Base-by-base conservation (phyloP, 2,888 invertebrate genomes). In the Pherbina coryleti region DNA sequence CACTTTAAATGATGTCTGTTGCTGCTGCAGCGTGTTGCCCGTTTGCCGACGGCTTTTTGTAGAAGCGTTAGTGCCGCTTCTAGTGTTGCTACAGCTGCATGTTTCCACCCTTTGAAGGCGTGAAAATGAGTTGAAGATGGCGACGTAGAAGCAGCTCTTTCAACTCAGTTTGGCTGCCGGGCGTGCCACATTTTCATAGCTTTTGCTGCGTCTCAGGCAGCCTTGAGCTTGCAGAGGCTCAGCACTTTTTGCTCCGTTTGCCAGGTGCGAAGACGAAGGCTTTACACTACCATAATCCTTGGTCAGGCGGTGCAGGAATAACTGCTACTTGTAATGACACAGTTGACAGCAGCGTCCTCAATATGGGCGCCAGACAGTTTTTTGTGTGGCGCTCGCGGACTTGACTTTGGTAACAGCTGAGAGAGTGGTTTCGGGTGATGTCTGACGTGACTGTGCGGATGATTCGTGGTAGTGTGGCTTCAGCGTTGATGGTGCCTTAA, bases 301-400 rank as follows among this genome's bases (percentile, higher is more conserved):
- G 49, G 49, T 51, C 49, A 51, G 51, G 31, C 64, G 70, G 75
- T 37, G 70, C 77, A 77, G 60, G 67, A 14, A 14, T 34, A 67
- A 19, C 66, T 64, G 72, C 19, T 57, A 53, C 28, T n/a, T 31
- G 49, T 8, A 44, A 17, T 37, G 66, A 37, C 17, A 57, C 51
- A 14, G 28, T 49, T 64, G 49, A 17, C 34, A 19, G 72, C 22
- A 49, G 64, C 34, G 19, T 4, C 28, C 82, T 87, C 86, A 94
- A 91, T 94, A 94, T 77, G 94, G 94, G 84, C 94, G 90, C 94
- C 94, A 94, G 49, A 94, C 94, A 17, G 92, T 92, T 90, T 94
- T 94, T 77, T 93, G 92, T 67, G 91, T 90, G 37, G 91, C 89
- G 34, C 81, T 82, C 71, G 91, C 90, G 82, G 91, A 91, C 77